phyloP scores from a whole-genome alignment of 2,888 invertebrate species.

The Spicauda simplicius region DNA sequence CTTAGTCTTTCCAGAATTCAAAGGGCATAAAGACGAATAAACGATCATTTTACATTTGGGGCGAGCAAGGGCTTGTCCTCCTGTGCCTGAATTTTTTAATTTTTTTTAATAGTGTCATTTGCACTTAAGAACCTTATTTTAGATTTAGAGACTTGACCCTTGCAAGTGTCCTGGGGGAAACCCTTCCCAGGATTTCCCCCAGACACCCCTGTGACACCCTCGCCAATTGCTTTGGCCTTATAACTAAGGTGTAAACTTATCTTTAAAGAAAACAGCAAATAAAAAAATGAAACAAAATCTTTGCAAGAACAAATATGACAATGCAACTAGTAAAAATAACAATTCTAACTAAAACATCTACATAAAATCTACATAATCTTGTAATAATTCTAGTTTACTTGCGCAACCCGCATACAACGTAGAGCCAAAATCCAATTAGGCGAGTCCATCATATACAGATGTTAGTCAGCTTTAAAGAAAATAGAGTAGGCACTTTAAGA shows the following conservation, averaged over 20 bases:
- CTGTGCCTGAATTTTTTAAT: no score
- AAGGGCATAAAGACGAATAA: no score
- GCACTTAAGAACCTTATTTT: no score
- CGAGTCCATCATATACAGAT: constrained; percentile 16
- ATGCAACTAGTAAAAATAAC: neutral
- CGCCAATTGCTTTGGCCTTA: no score
- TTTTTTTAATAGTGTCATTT: no score
- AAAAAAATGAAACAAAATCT: neutral
- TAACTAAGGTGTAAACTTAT: neutral
- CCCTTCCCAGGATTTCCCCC: no score
- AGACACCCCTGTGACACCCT: no score
- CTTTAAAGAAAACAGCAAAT: neutral
- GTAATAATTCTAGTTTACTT: constrained; percentile 9
- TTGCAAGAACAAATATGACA: neutral
- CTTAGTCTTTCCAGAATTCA: no score
- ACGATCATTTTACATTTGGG: no score
- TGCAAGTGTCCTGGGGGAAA: no score
- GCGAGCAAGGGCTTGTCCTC: no score
- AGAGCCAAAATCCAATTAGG: constrained; percentile 22
- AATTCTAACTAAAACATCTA: neutral
- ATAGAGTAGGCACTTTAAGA: neutral
- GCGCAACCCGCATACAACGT: constrained; percentile 22
- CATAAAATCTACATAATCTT: constrained; percentile 26
- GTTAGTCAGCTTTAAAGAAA: constrained; percentile 6
- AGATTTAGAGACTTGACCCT: no score